Base-by-base conservation (phyloP, 2,113 vertebrate genomes). In the Caranx melampygus region DNA sequence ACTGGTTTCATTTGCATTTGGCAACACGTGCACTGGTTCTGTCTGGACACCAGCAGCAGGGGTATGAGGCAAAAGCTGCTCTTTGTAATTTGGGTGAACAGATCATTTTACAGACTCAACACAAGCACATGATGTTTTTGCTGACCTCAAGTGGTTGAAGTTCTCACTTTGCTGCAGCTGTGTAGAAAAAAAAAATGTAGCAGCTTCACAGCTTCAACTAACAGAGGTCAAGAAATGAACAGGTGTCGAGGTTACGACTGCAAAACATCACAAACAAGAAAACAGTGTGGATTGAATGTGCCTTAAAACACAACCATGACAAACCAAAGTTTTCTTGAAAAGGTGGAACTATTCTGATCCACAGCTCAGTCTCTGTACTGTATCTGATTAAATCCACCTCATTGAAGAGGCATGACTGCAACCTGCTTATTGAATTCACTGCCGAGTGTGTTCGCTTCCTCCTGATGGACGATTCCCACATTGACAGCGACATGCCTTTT, bases 131-230 rank as follows among this genome's bases (percentile, higher is more conserved):
- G 10, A 15, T 44, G 7, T 42, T 59, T 59, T 8, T 57, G 20
- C 67, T 64, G 67, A 62, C 45, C 61, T 61, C 63, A 34, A n/a
- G 70, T 60, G 65, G 15, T 49, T 20, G 51, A 6, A 10, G 13
- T 16, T 21, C 31, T 42, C 13, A 9, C 26, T 60, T 18, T 60
- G 21, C 45, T 51, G 40, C 49, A 63, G 40, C 1, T 15, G 3
- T 47, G 16, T 2, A 26, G 9, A 54, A 14, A 51, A n/a, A 21
- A 34, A 5, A 21, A 0, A 13, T 42, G 40, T 40, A 35, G 52
- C 4, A 7, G 31, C 35, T 4, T 44, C 3, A 1, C 14, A 2
- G 11, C 55, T 33, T 16, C 0, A 21, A 21, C 13, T 21, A 21
- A 26, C 21, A 37, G 13, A 21, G 11, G 37, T 59, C 45, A 54